Evolutionary conservation across 2,113 vertebrate species (phyloP).

Genomic region (Toxotes jaculatrix): DNA sequence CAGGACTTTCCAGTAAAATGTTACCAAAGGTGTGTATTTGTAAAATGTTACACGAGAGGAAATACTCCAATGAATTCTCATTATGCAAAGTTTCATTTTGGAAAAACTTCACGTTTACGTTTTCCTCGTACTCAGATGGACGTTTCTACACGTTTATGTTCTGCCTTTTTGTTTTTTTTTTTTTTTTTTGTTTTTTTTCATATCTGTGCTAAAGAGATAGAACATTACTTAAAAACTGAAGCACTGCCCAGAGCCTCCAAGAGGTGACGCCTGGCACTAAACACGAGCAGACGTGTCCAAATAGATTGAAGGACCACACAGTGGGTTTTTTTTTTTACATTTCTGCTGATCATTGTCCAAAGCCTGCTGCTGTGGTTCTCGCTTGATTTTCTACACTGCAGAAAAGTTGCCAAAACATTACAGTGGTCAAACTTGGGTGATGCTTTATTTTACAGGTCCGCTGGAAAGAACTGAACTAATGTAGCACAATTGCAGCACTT

Average conservation of each 20-base stretch:
- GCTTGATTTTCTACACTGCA: background rate
- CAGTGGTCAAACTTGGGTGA: background rate
- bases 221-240: slow-evolving; percentile 23
- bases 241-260: slow-evolving; percentile 51
- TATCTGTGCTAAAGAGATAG: slow-evolving; percentile 66
- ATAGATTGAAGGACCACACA: slow-evolving; percentile 15
- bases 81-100: slow-evolving; percentile 87
- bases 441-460: background rate
- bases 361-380: background rate
- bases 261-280: slow-evolving; percentile 19
- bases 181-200: slow-evolving; percentile 78
- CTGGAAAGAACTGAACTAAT: no score
- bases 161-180: slow-evolving; percentile 82
- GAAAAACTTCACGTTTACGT: slow-evolving; percentile 86
- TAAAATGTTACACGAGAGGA: slow-evolving; percentile 84
- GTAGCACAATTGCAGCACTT: no score
- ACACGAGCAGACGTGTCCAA: background rate
- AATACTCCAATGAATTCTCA: slow-evolving; percentile 85
- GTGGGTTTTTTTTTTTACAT: background rate
- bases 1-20: slow-evolving; percentile 72
- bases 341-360: slow-evolving; percentile 11
- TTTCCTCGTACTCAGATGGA: slow-evolving; percentile 85
- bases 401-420: no score
- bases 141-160: slow-evolving; percentile 88
- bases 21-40: slow-evolving; percentile 74